phyloP scores from a whole-genome alignment of 2,888 invertebrate genomes.

The Hirtodrosophila confusa region DNA sequence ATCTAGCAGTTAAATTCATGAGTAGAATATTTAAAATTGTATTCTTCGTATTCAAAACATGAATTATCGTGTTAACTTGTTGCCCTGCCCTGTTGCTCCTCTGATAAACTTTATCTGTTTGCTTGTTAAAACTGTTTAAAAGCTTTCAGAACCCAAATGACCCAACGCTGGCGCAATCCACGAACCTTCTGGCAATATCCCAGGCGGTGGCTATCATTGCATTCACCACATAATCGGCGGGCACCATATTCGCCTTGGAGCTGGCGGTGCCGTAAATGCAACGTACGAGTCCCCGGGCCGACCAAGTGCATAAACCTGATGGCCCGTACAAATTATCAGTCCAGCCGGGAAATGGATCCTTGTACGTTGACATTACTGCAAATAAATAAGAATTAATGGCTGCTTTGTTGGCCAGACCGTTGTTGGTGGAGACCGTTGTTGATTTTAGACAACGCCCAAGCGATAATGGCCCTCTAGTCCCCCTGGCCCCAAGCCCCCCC shows the following conservation, averaged over 20 bases:
- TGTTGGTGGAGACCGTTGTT: constrained; percentile 29
- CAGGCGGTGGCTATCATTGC: constrained; percentile 84
- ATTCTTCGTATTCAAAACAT: too few relatives aligned
- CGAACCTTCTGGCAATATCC: constrained; percentile 83
- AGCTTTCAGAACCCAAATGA: neutral
- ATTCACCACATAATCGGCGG: constrained; percentile 84
- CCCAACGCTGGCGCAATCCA: constrained; percentile 10
- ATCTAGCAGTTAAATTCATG: too few relatives aligned
- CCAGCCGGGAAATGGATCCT: constrained; percentile 84
- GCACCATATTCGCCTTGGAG: constrained; percentile 83
- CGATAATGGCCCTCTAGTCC: constrained; percentile 55
- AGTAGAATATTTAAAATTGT: neutral
- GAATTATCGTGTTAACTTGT: too few relatives aligned
- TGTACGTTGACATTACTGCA: constrained; percentile 84
- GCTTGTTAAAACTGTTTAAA: neutral
- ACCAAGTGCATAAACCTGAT: constrained; percentile 84
- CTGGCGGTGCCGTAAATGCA: constrained; percentile 82
- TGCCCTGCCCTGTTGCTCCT: too few relatives aligned
- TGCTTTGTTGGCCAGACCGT: constrained; percentile 51
- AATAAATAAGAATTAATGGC: constrained; percentile 82
- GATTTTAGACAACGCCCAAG: constrained; percentile 69
- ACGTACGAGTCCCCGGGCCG: constrained; percentile 83
- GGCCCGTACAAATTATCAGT: constrained; percentile 85
- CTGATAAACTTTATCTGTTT: too few relatives aligned
- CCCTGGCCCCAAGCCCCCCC: neutral